Percentiles rank a stretch among this genome's conserved stretches.
Conservation (phyloP, 2,797 vertebrate species). For the Leptoclinus maculatus region DNA sequence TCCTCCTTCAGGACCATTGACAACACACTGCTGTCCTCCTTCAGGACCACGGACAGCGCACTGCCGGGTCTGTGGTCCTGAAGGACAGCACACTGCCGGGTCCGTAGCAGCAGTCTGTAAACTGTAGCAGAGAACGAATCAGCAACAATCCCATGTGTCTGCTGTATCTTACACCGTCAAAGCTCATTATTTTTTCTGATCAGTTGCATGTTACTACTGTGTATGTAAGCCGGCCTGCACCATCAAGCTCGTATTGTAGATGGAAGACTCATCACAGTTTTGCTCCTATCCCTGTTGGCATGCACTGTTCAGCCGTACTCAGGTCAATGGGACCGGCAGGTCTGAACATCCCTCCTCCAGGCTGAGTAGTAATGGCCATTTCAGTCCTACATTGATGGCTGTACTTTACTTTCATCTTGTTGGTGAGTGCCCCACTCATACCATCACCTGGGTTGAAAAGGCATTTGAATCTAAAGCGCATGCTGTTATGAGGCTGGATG, state of each 20-base stretch:
- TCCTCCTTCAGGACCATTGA: too few species aligned
- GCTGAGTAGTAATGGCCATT: slow-evolving; percentile 29
- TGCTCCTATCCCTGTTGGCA: not conserved
- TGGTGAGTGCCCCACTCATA: slow-evolving; percentile 10
- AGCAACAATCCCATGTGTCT: not conserved
- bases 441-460: slow-evolving; percentile 14
- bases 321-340: slow-evolving; percentile 34
- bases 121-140: not conserved
- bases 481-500: not conserved
- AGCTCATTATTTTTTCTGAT: not conserved
- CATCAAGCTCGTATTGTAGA: not conserved
- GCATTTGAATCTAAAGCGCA: slow-evolving; percentile 20
- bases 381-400: slow-evolving; percentile 39
- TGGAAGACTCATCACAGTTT: not conserved
- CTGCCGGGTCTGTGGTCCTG: not conserved
- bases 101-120: not conserved
- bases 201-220: not conserved
- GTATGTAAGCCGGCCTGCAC: not conserved
- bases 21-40: too few species aligned
- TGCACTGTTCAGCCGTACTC: not conserved
- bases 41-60: too few species aligned
- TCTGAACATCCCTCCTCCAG: slow-evolving; percentile 36
- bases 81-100: too few species aligned
- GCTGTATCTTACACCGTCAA: not conserved
- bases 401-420: slow-evolving; percentile 37